Evolutionary conservation across 1,140 invertebrate genomes (phyloP).

Genomic region (Popillia japonica): DNA sequence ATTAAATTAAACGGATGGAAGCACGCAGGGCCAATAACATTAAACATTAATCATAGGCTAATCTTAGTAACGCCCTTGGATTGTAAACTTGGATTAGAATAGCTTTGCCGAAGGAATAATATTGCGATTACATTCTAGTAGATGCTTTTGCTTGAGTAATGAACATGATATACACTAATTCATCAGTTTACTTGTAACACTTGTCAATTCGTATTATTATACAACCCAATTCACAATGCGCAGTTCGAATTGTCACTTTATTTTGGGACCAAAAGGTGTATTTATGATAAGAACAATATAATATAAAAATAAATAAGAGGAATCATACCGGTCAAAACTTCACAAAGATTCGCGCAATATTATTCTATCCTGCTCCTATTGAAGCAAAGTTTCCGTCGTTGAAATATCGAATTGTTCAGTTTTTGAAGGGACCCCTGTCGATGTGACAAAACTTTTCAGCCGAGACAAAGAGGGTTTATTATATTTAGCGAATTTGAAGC

Average conservation of each 20-base stretch:
- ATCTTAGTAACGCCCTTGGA: too few relatives aligned
- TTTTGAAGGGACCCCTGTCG: not conserved
- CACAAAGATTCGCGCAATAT: not conserved
- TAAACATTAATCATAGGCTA: not conserved
- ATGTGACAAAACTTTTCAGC: not conserved
- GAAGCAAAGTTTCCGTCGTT: not conserved
- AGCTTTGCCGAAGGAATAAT: too few relatives aligned
- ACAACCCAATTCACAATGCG: too few relatives aligned
- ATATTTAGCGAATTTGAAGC: not conserved
- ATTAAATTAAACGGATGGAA: not conserved
- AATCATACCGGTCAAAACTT: not conserved
- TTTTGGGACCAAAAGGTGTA: too few relatives aligned
- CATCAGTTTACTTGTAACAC: too few relatives aligned
- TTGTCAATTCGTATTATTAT: too few relatives aligned
- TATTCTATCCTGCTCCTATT: not conserved
- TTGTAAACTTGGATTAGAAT: too few relatives aligned
- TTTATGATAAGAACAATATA: too few relatives aligned
- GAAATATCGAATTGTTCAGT: slow-evolving; percentile 6
- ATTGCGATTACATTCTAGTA: too few relatives aligned
- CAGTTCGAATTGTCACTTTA: too few relatives aligned
- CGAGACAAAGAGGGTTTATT: not conserved
- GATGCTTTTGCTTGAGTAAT: too few relatives aligned
- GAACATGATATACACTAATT: too few relatives aligned
- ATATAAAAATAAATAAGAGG: not conserved
- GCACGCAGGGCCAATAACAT: not conserved